Base-by-base conservation (phyloP, 2,888 invertebrate species). In the Drosophila neonasuta region DNA sequence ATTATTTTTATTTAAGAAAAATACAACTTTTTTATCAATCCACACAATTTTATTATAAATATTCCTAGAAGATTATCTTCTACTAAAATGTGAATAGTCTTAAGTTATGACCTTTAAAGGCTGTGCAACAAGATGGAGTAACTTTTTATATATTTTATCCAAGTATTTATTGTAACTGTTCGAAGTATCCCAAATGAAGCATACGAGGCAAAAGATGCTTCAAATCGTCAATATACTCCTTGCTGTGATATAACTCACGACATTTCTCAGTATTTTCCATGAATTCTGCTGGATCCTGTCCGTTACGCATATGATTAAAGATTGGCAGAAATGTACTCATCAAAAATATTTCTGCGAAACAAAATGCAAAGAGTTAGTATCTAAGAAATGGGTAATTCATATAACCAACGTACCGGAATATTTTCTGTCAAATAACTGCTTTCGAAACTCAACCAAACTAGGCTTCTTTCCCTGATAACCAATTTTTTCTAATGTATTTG, bases 111-210 rank as follows among this genome's bases (percentile, higher is more conserved):
- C 17, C 20, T 24, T 24, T 24, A 24, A 24, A 24, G 6, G 6
- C 1, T 24, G 6, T 24, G 24, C 6, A 24, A 24, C 6, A 24
- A 24, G 6, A 24, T 24, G 2, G 1, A 24, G 5, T 24, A 6
- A 24, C 24, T 24, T 24, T 24, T 24, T 17, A 9, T 29, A 44
- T 10, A 46, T 30, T 20, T 13, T 13, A n/a, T 39, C 20, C 9
- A 15, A 32, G 10, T 32, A 32, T 36, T 36, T 30, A 10, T 48
- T 49, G 10, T 58, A 2, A 51, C 54, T 55, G 41, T 3, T 85
- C 77, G 24, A 87, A 79, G 52, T 80, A 87, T 2, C 87, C 87
- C 6, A 61, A 46, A 29, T 73, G 62, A 13, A 83, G 54, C 41
- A 79, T 77, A 39, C 64, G 65, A 10, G 76, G 76, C 39, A 88